Evolutionary conservation across 53 echinoderm and acorn worm genomes (phyloP).

Genomic region (Arbacia lixula): DNA sequence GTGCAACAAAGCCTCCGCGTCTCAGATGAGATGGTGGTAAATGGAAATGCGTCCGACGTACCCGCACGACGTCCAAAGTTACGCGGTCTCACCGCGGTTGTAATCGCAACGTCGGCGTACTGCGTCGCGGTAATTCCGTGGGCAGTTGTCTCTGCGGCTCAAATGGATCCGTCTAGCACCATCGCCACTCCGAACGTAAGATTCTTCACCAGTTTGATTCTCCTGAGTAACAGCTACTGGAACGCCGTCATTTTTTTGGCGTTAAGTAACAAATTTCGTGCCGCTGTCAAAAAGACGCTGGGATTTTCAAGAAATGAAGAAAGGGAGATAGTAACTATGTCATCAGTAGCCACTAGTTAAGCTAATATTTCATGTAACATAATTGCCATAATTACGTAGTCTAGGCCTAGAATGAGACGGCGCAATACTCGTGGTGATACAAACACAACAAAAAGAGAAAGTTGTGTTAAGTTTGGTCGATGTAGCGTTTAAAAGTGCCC

Average conservation of each 20-base stretch:
- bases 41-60: neutral
- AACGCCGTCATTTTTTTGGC: constrained; percentile 26
- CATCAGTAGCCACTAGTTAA: constrained; percentile 18
- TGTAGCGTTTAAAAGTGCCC: too few relatives aligned
- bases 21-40: neutral
- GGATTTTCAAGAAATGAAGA: neutral
- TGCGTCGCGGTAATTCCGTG: constrained; percentile 36
- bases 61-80: constrained; percentile 4
- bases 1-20: constrained; percentile 28
- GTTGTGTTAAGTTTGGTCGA: too few relatives aligned
- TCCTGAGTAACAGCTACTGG: constrained; percentile 52
- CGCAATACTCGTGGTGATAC: too few relatives aligned
- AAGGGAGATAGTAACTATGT: constrained; percentile 3
- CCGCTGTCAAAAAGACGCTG: constrained; percentile 26
- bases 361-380: too few relatives aligned
- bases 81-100: constrained; percentile 6
- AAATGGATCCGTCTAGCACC: constrained; percentile 19
- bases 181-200: constrained; percentile 35
- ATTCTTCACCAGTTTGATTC: constrained; percentile 32
- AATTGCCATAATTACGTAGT: too few relatives aligned
- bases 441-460: too few relatives aligned
- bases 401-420: too few relatives aligned
- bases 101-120: constrained; percentile 47
- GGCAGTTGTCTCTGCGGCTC: constrained; percentile 39
- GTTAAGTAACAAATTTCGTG: constrained; percentile 20